Base-by-base conservation (phyloP, 2,888 invertebrate species). In the Aquatica leii region DNA sequence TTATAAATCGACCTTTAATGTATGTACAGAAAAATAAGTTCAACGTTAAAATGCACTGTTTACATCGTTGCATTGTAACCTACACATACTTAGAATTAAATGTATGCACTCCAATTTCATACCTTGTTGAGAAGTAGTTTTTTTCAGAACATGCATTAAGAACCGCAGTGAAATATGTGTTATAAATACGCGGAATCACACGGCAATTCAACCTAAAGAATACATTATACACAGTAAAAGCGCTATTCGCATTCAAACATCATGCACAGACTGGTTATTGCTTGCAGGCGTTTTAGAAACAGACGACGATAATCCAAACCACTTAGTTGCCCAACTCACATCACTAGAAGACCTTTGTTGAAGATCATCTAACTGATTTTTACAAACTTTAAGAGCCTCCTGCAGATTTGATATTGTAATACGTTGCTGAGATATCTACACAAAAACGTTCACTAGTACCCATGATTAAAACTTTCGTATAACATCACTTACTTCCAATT, bases 311-410 rank as follows among this genome's bases (percentile, higher is more conserved):
- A 70, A 67, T 37, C 78, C 78, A 73, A 81, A 77, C 80, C 80
- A 81, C 21, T 76, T 71, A 59, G 77, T 64, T 55, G 77, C 69
- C 80, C 80, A 80, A 80, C 81, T 80, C 79, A 81, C 81, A 65
- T 78, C 80, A 55, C 77, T 76, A 20, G 73, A 71, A 35, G 69
- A 73, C 65, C 74, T 78, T 40, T 74, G 73, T 64, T 75, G 75
- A 52, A 76, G 59, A 17, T 74, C 77, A 24, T 81, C 80, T 52
- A 81, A 62, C 55, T 80, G 77, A 21, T 78, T 75, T 69, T 81
- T 81, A 31, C 76, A 69, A 5, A 62, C 65, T n/a, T 81, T 74
- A 56, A 82, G 66, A 4, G 77, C 80, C 31, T 78, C 77, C 70
- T 81, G 80, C 2, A 82, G 69, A 65, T 79, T 79, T 18, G 67